Evolutionary conservation across 1,140 invertebrate genomes (phyloP).

Genomic region (Dermatophagoides farinae): DNA sequence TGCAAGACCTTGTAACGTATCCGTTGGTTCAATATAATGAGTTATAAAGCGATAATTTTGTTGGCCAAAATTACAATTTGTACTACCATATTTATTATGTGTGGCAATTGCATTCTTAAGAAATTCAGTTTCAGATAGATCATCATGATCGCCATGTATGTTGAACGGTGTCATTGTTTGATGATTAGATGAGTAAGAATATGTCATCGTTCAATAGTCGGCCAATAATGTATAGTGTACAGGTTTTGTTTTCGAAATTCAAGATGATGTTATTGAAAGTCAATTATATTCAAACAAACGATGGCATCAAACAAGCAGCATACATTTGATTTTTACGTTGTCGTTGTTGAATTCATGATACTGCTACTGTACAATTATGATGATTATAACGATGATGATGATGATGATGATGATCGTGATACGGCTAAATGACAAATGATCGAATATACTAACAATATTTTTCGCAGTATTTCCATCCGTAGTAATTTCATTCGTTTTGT

Average conservation of each 20-base stretch:
- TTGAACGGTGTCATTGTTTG: neutral
- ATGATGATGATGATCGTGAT: no score
- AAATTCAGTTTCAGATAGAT: conserved; percentile 4
- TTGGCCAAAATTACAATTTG: conserved; percentile 40
- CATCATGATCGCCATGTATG: neutral
- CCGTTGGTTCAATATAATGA: conserved; percentile 51
- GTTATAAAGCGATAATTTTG: conserved; percentile 44
- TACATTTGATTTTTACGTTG: no score
- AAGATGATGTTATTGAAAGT: neutral
- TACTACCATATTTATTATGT: conserved; percentile 72
- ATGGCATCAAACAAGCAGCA: no score
- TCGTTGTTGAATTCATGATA: no score
- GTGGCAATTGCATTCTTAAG: conserved; percentile 20
- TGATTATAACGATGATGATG: no score
- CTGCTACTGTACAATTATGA: no score
- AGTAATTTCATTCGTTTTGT: no score
- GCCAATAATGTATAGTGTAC: no score
- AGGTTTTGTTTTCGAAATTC: neutral
- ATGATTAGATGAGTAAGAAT: neutral
- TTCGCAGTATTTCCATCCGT: no score
- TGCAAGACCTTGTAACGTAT: conserved; percentile 74
- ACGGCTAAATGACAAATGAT: no score
- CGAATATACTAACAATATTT: no score
- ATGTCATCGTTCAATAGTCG: neutral
- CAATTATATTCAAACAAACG: no score